Conservation (phyloP, 1,140 invertebrate genomes). For the Stenopsyche tienmushanensis region DNA sequence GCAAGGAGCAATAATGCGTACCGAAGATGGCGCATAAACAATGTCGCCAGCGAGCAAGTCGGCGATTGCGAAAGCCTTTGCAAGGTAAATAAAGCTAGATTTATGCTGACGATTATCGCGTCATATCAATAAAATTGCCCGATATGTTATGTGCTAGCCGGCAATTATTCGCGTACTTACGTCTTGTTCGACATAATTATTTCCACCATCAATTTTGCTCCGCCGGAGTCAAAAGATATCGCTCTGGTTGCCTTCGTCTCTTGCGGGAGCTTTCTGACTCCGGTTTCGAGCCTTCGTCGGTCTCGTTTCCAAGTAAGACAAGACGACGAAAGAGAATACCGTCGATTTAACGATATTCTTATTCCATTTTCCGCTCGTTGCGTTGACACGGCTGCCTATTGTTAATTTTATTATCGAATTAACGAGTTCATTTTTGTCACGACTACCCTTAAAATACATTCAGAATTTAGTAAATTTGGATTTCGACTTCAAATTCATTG, state of each 20-base stretch:
- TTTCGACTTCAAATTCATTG: no score
- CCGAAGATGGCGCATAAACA: not conserved
- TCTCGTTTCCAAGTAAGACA: not conserved
- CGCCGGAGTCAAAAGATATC: slow-evolving; percentile 15
- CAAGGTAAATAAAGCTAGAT: slow-evolving; percentile 19
- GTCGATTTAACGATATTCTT: no score
- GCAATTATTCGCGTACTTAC: slow-evolving; percentile 36
- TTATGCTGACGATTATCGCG: slow-evolving; percentile 35
- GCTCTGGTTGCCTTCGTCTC: slow-evolving; percentile 3
- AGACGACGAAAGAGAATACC: no score
- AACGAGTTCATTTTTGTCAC: no score
- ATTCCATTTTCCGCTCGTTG: no score
- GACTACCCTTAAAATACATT: no score
- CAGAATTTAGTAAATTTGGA: no score
- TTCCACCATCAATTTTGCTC: slow-evolving; percentile 26
- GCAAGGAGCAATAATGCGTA: not conserved
- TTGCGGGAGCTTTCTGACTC: no score
- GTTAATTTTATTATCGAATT: no score
- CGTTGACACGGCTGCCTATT: no score
- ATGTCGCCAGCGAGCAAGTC: not conserved
- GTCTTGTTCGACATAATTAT: slow-evolving; percentile 37
- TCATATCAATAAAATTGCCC: slow-evolving; percentile 41
- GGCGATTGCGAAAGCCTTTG: not conserved
- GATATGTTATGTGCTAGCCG: slow-evolving; percentile 35
- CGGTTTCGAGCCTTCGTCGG: not conserved